Conservation (phyloP, 1,140 invertebrate species). For the Hyles vespertilio region DNA sequence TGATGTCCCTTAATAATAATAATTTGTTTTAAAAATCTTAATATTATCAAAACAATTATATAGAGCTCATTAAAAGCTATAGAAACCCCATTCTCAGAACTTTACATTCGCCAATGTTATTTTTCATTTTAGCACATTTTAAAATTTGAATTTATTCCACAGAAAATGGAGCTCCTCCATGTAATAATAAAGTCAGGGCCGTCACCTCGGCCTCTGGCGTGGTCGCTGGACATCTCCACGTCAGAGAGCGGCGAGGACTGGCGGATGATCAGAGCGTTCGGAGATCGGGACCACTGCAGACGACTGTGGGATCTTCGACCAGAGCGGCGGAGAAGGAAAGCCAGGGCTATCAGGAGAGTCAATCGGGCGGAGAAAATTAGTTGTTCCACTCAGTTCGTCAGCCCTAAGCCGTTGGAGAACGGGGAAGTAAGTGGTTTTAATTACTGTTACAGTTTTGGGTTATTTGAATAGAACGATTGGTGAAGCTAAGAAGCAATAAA, state of each 20-base stretch:
- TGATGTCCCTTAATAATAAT: no score
- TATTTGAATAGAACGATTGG: no score
- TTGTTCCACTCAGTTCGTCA: slow-evolving; percentile 91
- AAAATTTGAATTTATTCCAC: slow-evolving; percentile 39
- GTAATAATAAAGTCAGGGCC: slow-evolving; percentile 93
- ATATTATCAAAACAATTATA: no score
- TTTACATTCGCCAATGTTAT: no score
- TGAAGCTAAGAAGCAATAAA: no score
- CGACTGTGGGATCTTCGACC: slow-evolving; percentile 80
- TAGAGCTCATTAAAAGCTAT: no score
- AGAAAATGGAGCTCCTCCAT: slow-evolving; percentile 95
- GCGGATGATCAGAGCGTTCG: slow-evolving; percentile 93
- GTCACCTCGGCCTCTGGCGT: slow-evolving; percentile 92
- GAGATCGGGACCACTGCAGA: slow-evolving; percentile 91
- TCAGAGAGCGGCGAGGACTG: slow-evolving; percentile 78
- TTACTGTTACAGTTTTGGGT: background rate
- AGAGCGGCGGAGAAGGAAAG: slow-evolving; percentile 54
- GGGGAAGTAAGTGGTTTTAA: slow-evolving; percentile 82
- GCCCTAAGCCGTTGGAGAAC: slow-evolving; percentile 87
- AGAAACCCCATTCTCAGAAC: no score
- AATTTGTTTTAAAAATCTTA: no score
- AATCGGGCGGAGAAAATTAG: slow-evolving; percentile 81
- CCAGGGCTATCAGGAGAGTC: slow-evolving; percentile 38
- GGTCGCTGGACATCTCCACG: slow-evolving; percentile 91
- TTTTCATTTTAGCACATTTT: no score